Percentiles rank a stretch among this genome's conserved stretches.
Evolutionary conservation across 2,797 vertebrate genomes (phyloP).

Genomic region (Epinephelus malabaricus): DNA sequence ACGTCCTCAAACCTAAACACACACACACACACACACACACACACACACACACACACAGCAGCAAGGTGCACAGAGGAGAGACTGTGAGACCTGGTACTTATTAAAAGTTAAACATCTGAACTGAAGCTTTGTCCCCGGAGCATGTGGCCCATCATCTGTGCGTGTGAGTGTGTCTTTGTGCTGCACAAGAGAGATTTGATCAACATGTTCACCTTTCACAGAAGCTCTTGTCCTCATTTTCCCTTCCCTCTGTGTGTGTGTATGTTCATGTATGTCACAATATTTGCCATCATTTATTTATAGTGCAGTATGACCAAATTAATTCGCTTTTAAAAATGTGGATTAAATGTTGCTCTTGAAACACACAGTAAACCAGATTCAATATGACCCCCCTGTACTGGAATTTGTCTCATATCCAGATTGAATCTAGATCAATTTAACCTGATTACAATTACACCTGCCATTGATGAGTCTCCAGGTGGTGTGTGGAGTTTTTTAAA

Average conservation of each 20-base stretch:
- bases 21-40: background rate
- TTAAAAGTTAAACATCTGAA: constrained; percentile 32
- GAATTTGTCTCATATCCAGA: too few relatives aligned
- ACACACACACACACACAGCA: background rate
- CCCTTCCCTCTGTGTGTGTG: background rate
- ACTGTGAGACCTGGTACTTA: constrained; percentile 3
- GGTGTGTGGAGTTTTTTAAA: too few relatives aligned
- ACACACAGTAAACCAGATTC: background rate
- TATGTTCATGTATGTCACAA: background rate
- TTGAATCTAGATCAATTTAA: too few relatives aligned
- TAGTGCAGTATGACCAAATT: background rate
- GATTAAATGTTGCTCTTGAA: background rate
- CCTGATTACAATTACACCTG: too few relatives aligned
- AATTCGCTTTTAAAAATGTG: background rate
- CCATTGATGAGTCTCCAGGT: too few relatives aligned
- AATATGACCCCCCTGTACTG: too few relatives aligned
- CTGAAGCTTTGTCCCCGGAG: background rate
- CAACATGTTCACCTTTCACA: constrained; percentile 13
- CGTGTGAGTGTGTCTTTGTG: constrained; percentile 6
- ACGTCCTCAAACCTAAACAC: background rate
- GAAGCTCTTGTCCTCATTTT: background rate
- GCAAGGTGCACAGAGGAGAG: background rate
- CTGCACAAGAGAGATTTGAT: constrained; percentile 14
- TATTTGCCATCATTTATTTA: background rate
- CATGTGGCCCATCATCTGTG: background rate